Evolutionary conservation across 2,797 vertebrate species (phyloP).

Genomic region (Philypnodon macrostomus): DNA sequence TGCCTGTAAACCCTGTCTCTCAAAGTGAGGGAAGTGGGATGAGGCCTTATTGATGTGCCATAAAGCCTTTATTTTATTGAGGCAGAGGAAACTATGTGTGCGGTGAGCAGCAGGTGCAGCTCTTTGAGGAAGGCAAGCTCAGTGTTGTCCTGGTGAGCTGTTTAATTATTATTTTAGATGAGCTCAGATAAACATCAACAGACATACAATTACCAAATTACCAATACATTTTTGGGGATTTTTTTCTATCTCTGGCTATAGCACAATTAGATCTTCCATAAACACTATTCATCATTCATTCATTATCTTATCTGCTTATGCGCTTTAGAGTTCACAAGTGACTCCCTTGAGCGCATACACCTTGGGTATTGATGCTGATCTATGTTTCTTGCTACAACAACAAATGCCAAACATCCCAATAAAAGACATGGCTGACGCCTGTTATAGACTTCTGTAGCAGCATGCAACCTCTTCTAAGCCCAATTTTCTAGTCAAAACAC

Average conservation of each 20-base stretch:
- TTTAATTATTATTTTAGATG: no score
- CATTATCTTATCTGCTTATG: no score
- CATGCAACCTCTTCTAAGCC: conserved; percentile 28
- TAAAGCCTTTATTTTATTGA: conserved; percentile 79
- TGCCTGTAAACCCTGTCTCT: conserved; percentile 65
- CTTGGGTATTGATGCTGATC: not conserved
- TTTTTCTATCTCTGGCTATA: no score
- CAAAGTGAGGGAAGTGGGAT: conserved; percentile 62
- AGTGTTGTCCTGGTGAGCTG: conserved; percentile 5
- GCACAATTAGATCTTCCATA: no score
- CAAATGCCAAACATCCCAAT: conserved; percentile 17
- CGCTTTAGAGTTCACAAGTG: no score
- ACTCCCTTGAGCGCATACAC: no score
- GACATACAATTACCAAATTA: no score
- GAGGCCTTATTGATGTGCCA: conserved; percentile 80
- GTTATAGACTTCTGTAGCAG: conserved; percentile 21
- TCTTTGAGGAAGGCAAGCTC: conserved; percentile 20
- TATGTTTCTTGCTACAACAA: conserved; percentile 3
- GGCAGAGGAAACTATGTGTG: conserved; percentile 71
- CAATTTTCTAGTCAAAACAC: conserved; percentile 46
- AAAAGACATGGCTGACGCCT: not conserved
- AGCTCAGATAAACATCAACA: no score
- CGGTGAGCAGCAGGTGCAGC: conserved; percentile 25
- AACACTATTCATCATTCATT: no score
- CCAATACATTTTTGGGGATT: no score